These are phyloP conservation scores for Falco rusticolus DNA, from an alignment of 2,797 vertebrate genomes.

Conservation along the genomic window DNA sequence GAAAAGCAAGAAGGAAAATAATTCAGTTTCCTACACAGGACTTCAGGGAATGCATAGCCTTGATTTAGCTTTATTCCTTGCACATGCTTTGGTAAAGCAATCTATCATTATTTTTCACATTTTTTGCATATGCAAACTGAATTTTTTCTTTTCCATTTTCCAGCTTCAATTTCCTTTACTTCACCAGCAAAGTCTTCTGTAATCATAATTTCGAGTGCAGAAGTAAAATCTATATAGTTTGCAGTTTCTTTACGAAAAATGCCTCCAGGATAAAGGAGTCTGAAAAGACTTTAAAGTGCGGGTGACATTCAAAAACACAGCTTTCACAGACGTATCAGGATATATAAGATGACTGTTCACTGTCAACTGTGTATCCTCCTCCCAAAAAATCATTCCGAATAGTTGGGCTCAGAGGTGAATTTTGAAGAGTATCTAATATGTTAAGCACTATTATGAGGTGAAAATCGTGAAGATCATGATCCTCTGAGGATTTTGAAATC, in stretches of 20 bases:
- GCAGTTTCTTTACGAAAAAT: not conserved
- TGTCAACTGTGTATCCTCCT: not conserved
- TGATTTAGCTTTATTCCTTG: not conserved
- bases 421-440: not conserved
- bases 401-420: not conserved
- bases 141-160: not conserved
- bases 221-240: not conserved
- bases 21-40: not conserved
- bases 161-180: not conserved
- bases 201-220: not conserved
- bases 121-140: not conserved
- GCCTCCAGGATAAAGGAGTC: not conserved
- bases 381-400: not conserved
- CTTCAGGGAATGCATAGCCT: not conserved
- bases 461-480: not conserved
- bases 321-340: not conserved
- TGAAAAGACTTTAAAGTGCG: not conserved
- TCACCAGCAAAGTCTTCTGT: not conserved
- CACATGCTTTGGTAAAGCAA: not conserved
- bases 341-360: not conserved
- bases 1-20: not conserved
- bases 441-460: not conserved
- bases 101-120: not conserved
- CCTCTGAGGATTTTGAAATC: not conserved
- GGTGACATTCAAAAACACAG: not conserved